These are phyloP conservation scores for Drosophila robusta DNA, from an alignment of 2,888 invertebrate genomes.

Conservation along the genomic window DNA sequence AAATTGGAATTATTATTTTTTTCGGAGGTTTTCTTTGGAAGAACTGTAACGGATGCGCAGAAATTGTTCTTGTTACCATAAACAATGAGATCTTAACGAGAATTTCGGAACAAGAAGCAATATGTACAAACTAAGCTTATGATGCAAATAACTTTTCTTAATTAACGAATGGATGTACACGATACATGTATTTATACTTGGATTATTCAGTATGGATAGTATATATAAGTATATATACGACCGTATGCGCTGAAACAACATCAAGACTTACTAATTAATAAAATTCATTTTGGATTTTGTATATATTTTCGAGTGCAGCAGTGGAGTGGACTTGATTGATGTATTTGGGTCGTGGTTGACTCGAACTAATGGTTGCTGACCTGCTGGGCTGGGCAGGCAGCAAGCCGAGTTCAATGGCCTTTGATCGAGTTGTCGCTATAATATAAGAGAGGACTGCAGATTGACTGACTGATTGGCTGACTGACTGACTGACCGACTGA, in stretches of 20 bases:
- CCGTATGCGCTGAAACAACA: slow-evolving; percentile 60
- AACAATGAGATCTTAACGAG: slow-evolving; percentile 8
- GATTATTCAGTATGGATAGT: not conserved
- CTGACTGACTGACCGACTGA: slow-evolving; percentile 18
- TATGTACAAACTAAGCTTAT: slow-evolving; percentile 58
- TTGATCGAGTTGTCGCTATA: slow-evolving; percentile 4
- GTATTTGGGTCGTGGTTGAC: slow-evolving; percentile 2
- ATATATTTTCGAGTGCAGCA: slow-evolving; percentile 2
- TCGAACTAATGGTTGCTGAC: slow-evolving; percentile 65
- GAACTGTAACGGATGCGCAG: not conserved
- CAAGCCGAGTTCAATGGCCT: slow-evolving; percentile 63
- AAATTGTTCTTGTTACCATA: not conserved
- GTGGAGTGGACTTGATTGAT: not conserved
- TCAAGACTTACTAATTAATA: slow-evolving; percentile 57
- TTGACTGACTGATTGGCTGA: slow-evolving; percentile 4
- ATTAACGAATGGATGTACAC: slow-evolving; percentile 16
- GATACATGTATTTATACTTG: not conserved
- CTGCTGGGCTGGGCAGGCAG: slow-evolving; percentile 74
- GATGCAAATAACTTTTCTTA: slow-evolving; percentile 17
- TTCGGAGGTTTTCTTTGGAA: not conserved
- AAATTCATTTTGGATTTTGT: slow-evolving; percentile 21
- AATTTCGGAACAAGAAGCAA: slow-evolving; percentile 7
- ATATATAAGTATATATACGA: slow-evolving; percentile 8
- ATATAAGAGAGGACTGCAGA: slow-evolving; percentile 2
- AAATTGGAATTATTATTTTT: not conserved